A percentile compares a stretch with the other conserved stretches of the same genome.
Evolutionary conservation across 2,888 invertebrate species (phyloP).

Genomic region (Ectropis crepuscularia): DNA sequence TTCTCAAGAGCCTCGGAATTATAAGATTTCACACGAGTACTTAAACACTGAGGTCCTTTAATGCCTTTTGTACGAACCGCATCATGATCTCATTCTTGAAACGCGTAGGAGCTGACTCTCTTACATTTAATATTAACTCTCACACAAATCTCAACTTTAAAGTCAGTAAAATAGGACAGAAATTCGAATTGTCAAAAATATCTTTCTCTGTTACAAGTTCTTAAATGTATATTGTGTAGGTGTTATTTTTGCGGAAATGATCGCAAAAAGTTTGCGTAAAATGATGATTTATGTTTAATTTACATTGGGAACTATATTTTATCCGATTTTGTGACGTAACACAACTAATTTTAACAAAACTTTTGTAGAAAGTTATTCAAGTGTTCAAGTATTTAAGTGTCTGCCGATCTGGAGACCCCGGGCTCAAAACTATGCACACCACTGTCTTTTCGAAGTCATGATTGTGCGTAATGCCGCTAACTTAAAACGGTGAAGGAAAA

Average conservation of each 20-base stretch:
- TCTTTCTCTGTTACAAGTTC: constrained; percentile 23
- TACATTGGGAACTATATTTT: background rate
- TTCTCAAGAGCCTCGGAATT: constrained; percentile 38
- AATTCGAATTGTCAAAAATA: background rate
- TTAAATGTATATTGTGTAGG: constrained; percentile 7
- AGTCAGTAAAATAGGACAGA: background rate
- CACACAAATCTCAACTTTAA: constrained; percentile 6
- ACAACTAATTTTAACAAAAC: too few relatives aligned
- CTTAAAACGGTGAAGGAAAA: too few relatives aligned
- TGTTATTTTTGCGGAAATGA: constrained; percentile 41
- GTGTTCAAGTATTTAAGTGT: too few relatives aligned
- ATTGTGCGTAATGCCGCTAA: too few relatives aligned
- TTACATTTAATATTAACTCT: constrained; percentile 8
- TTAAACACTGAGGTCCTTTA: constrained; percentile 41
- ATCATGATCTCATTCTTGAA: constrained; percentile 46
- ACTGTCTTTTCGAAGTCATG: too few relatives aligned
- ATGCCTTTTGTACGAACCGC: constrained; percentile 46
- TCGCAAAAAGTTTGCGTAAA: constrained; percentile 9
- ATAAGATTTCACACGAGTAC: constrained; percentile 48
- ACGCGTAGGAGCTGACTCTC: constrained; percentile 38
- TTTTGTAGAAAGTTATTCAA: too few relatives aligned
- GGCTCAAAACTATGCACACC: too few relatives aligned
- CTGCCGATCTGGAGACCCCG: too few relatives aligned
- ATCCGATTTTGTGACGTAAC: too few relatives aligned
- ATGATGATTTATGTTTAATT: background rate